Percentiles rank a stretch among this genome's conserved stretches.
phyloP scores from a whole-genome alignment of 2,888 invertebrate genomes.

The Siphlonurus alternatus region DNA sequence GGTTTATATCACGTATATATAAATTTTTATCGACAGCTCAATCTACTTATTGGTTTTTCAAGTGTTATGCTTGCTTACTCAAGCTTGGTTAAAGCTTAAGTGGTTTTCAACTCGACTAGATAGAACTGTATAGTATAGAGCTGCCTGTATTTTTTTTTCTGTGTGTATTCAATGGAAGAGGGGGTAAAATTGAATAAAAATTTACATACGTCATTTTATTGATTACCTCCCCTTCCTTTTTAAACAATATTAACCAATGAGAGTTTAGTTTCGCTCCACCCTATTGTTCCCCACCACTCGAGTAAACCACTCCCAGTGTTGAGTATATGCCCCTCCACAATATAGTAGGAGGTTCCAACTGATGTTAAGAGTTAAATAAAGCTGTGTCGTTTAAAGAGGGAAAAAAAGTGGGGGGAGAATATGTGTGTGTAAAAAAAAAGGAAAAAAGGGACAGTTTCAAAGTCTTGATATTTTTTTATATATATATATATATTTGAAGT shows the following conservation, averaged over 20 bases:
- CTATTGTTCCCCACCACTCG: not conserved
- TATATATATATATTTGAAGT: not conserved
- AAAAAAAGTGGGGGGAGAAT: not conserved
- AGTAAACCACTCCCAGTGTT: not conserved
- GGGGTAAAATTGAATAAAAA: not conserved
- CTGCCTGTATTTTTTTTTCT: not conserved
- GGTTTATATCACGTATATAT: not conserved
- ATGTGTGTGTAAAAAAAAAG: not conserved
- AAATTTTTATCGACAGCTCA: not conserved
- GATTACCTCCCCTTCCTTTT: not conserved
- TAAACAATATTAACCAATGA: not conserved
- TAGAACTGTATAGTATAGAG: not conserved
- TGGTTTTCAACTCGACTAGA: no score
- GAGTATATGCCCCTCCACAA: not conserved
- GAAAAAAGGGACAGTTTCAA: not conserved
- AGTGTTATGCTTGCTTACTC: not conserved
- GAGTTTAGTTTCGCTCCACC: not conserved
- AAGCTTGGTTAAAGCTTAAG: not conserved
- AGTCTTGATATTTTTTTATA: not conserved
- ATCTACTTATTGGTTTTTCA: not conserved
- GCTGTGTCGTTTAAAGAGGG: not conserved
- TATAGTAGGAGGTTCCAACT: not conserved
- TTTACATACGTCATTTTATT: conserved; percentile 2
- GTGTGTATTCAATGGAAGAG: no score
- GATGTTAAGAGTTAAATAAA: not conserved